Percentiles rank a stretch among this genome's conserved stretches.
Evolutionary conservation across 2,113 vertebrate genomes (phyloP).

Genomic region (Syrrhaptes paradoxus): DNA sequence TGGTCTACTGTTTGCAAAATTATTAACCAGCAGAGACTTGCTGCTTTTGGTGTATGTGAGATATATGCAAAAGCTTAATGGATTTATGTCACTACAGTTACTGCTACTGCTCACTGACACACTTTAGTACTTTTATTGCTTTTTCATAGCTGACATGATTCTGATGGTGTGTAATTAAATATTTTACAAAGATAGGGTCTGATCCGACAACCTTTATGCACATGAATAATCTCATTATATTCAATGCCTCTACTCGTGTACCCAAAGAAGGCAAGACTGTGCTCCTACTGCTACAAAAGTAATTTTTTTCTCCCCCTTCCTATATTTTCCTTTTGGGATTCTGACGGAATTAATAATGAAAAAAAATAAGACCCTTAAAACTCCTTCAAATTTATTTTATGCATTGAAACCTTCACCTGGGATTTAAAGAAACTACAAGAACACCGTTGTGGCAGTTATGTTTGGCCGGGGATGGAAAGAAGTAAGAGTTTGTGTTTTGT

Average conservation of each 20-base stretch:
- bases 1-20: slow-evolving; percentile 18
- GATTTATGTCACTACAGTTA: background rate
- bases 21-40: background rate
- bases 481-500: slow-evolving; percentile 25
- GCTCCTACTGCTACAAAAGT: slow-evolving; percentile 28
- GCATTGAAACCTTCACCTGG: background rate
- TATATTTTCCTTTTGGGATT: background rate
- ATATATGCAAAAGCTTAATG: background rate
- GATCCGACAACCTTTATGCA: slow-evolving; percentile 27
- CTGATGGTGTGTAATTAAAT: slow-evolving; percentile 54
- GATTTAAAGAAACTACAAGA: slow-evolving; percentile 13
- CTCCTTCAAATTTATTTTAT: background rate
- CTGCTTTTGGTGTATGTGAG: background rate
- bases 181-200: slow-evolving; percentile 52
- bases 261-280: background rate
- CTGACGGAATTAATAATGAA: background rate
- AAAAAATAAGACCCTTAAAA: background rate
- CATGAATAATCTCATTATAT: slow-evolving; percentile 20
- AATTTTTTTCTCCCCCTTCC: background rate
- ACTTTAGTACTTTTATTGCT: slow-evolving; percentile 45
- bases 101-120: slow-evolving; percentile 23
- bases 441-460: background rate
- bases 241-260: slow-evolving; percentile 7
- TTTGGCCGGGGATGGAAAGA: slow-evolving; percentile 26
- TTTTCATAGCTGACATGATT: slow-evolving; percentile 50